Evolutionary conservation across 2,888 invertebrate species (phyloP).

Genomic region (Parascotia fuliginaria): DNA sequence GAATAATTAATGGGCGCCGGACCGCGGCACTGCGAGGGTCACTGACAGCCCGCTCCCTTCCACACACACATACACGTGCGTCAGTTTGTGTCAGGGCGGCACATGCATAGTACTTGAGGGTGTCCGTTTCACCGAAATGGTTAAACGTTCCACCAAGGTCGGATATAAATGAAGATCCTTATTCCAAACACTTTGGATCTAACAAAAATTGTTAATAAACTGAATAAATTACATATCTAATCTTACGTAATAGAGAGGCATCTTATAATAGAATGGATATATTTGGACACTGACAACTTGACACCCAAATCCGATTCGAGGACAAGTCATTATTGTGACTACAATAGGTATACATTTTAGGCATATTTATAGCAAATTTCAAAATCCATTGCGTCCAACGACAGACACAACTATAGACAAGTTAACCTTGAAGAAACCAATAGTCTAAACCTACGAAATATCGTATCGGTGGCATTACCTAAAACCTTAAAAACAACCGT

Average conservation of each 20-base stretch:
- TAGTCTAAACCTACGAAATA: constrained; percentile 47
- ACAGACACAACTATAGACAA: no score
- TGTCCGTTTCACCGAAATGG: constrained; percentile 36
- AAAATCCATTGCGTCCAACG: no score
- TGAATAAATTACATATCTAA: no score
- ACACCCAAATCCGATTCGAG: no score
- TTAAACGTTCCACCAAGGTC: constrained; percentile 15
- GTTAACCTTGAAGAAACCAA: constrained; percentile 15
- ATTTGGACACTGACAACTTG: no score
- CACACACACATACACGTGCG: constrained; percentile 12
- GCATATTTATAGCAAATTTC: no score
- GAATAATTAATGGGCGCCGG: constrained; percentile 79
- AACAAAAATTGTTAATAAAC: neutral
- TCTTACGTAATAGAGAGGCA: no score
- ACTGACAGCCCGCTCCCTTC: constrained; percentile 64
- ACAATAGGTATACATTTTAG: no score
- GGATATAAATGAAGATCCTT: neutral
- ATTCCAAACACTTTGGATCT: neutral
- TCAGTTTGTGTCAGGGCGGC: constrained; percentile 17
- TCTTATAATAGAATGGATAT: no score
- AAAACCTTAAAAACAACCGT: constrained; percentile 57
- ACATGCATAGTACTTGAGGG: constrained; percentile 25
- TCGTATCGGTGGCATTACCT: constrained; percentile 44
- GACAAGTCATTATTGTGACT: no score
- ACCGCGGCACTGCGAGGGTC: constrained; percentile 61